Percentiles rank a stretch among this genome's conserved stretches.
Conservation (phyloP, 2,888 invertebrate species). For the Limnephilus rhombicus region DNA sequence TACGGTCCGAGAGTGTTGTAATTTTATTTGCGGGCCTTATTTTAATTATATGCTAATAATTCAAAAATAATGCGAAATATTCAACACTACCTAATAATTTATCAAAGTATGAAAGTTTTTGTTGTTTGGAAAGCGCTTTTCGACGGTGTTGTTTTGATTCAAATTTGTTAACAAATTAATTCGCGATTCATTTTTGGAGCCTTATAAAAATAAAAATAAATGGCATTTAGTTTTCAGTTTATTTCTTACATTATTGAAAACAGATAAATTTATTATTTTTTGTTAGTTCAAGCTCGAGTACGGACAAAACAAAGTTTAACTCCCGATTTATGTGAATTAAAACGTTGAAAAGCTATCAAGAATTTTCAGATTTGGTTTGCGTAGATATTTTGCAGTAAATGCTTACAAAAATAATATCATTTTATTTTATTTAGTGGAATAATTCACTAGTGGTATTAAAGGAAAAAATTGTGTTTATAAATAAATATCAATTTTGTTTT, state of each 20-base stretch:
- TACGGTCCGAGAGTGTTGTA: background rate
- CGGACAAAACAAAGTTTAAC: background rate
- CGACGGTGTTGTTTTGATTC: background rate
- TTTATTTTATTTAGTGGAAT: background rate
- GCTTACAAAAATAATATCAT: background rate
- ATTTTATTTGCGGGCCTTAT: background rate
- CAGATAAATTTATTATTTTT: background rate
- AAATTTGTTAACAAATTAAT: background rate
- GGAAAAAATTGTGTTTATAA: too few relatives aligned
- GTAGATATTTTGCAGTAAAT: background rate
- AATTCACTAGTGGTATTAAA: background rate
- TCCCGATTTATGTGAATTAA: background rate
- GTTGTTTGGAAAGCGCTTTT: background rate
- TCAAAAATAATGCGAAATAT: background rate
- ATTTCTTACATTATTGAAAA: background rate
- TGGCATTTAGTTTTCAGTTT: background rate
- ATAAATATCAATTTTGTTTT: too few relatives aligned
- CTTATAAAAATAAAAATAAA: background rate
- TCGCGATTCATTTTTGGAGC: background rate
- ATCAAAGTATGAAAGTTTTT: background rate
- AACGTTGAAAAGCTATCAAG: background rate
- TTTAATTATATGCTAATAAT: background rate
- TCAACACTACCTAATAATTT: background rate
- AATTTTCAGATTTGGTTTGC: too few relatives aligned
- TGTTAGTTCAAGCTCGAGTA: background rate